Evolutionary conservation across 2,888 invertebrate genomes (phyloP).

Genomic region (Thelaira solivaga): DNA sequence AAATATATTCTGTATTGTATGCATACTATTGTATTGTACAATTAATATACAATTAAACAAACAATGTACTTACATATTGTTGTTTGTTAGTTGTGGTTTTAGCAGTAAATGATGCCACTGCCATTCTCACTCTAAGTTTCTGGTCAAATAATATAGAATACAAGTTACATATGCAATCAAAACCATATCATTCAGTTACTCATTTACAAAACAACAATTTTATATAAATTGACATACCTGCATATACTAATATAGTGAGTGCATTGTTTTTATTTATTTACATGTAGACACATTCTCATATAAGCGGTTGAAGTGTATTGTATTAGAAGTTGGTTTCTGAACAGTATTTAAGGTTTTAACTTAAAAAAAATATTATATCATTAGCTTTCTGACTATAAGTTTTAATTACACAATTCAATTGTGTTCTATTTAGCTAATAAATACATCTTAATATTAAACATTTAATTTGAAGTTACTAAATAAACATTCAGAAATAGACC

Average conservation of each 20-base stretch:
- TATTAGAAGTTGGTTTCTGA: not conserved
- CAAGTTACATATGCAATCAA: not conserved
- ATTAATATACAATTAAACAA: not conserved
- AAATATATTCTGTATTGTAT: no score
- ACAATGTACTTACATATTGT: no score
- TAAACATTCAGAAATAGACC: no score
- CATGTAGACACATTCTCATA: not conserved
- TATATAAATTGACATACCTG: not conserved
- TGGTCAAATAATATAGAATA: not conserved
- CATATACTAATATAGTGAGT: not conserved
- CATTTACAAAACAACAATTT: not conserved
- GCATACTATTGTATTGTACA: not conserved
- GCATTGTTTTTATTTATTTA: not conserved
- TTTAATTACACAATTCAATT: not conserved
- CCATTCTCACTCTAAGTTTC: constrained; percentile 20
- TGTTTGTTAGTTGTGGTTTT: constrained; percentile 1
- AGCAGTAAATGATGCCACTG: constrained; percentile 20
- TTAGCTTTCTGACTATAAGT: not conserved
- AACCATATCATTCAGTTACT: not conserved
- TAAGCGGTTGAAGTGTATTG: not conserved
- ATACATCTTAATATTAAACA: no score
- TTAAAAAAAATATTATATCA: no score
- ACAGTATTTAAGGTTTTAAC: not conserved
- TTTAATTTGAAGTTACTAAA: no score
- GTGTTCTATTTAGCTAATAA: no score